A percentile compares a stretch with the other conserved stretches of the same genome.
Evolutionary conservation across 2,888 invertebrate genomes (phyloP).

Genomic region (Aspidiotus rigidus): DNA sequence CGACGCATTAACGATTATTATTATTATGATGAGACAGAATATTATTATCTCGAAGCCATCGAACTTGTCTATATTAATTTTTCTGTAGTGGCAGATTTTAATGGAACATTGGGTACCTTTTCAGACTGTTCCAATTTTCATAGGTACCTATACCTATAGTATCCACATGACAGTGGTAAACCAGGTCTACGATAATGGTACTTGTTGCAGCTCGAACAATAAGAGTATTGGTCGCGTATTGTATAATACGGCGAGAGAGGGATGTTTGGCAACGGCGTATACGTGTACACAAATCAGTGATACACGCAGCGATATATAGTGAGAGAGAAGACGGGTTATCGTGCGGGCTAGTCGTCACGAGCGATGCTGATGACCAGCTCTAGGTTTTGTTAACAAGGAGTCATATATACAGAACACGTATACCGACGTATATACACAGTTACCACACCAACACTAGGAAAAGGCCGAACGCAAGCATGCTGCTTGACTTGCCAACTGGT

Average conservation of each 20-base stretch:
- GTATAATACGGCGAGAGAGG: not conserved
- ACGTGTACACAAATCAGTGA: constrained; percentile 1
- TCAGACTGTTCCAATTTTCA: no score
- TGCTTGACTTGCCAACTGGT: constrained; percentile 11
- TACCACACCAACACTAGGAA: constrained; percentile 10
- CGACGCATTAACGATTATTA: no score
- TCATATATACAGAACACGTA: not conserved
- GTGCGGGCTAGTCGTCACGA: constrained; percentile 17
- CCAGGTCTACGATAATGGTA: no score
- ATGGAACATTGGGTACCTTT: no score
- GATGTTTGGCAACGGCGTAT: constrained; percentile 13
- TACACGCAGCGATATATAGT: not conserved
- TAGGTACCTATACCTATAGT: no score
- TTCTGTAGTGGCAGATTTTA: no score
- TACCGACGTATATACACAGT: constrained; percentile 1
- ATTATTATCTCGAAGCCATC: no score
- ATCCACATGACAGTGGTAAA: no score
- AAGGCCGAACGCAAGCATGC: constrained; percentile 16
- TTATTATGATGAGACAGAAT: no score
- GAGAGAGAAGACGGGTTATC: not conserved
- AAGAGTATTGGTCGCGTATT: no score
- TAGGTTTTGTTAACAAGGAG: constrained; percentile 14
- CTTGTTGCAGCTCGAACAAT: no score
- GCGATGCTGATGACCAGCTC: constrained; percentile 21
- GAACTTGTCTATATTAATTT: no score